Evolutionary conservation across 2,113 vertebrate genomes (phyloP), one percentile per base, ranked within the genome.

Genomic region (Tupaia tana): DNA sequence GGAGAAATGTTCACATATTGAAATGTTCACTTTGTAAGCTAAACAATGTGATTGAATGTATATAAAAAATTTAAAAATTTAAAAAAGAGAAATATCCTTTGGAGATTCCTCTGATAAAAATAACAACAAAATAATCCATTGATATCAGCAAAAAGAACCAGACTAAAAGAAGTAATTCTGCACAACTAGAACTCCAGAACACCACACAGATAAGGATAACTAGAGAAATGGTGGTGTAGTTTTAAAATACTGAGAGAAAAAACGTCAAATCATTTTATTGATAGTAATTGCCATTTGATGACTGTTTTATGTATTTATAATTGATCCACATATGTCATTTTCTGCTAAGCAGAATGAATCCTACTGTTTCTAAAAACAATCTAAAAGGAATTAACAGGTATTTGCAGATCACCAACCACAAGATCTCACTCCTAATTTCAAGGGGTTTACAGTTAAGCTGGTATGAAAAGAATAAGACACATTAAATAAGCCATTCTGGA

Each of bases 391-490:
- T 86, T 52, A 88, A 58, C 3, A 7, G 25, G 20, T 79, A 74
- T 66, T 88, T 92, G 73, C 16, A 19, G n/a, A 61, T 67, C 69
- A 89, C 16, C 63, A 67, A 56, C 24, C 10, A 85, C 67, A 89
- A 84, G 27, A 95, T 92, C 12, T 89, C 56, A 95, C 16, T 88
- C 43, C 19, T 82, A 92, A 87, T 92, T 97, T 89, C 59, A 95
- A 92, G 52, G 80, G 19, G 92, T 75, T 52, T 67, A 82, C 20
- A 88, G 70, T 79, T 31, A 74, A 86, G 3, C 1, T 13, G 12
- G 11, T 94, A 54, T 74, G 43, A 81, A 75, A 74, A 85, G 15
- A 61, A 66, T 70, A 90, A 7, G 19, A 75, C 29, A 54, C 24
- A 88, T 70, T 87, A 90, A 92, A 77, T 2, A 25, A 86, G 19